Percentiles rank a stretch among this genome's conserved stretches.
Evolutionary conservation across 2,113 vertebrate genomes (phyloP).

Genomic region (Pardalotus punctatus): DNA sequence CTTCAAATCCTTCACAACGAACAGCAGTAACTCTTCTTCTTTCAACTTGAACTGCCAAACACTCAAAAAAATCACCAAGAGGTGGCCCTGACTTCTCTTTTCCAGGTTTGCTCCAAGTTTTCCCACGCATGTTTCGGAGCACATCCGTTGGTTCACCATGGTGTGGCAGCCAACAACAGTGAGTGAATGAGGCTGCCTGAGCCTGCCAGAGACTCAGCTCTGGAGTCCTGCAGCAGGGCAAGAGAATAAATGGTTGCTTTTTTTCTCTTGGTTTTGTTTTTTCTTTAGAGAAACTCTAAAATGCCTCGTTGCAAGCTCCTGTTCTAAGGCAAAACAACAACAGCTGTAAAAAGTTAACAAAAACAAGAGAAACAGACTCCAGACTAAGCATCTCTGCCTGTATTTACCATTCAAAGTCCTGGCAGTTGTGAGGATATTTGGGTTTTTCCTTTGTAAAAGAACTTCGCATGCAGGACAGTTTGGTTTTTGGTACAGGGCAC

Average conservation of each 20-base stretch:
- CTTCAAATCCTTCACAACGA: background rate
- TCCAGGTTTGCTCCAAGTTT: background rate
- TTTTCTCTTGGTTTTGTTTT: background rate
- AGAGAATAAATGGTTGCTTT: no score
- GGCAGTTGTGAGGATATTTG: background rate
- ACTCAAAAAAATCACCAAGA: background rate
- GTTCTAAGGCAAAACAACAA: background rate
- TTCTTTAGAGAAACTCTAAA: background rate
- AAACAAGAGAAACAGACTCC: background rate
- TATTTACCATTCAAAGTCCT: background rate
- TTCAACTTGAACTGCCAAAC: background rate
- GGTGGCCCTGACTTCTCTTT: background rate
- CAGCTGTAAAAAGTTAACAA: background rate
- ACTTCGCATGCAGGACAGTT: background rate
- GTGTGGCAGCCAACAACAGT: background rate
- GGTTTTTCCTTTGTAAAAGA: background rate
- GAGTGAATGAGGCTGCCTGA: background rate
- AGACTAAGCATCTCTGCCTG: background rate
- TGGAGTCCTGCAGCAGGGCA: background rate
- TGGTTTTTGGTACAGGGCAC: background rate
- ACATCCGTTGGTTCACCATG: background rate
- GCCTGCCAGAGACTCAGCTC: background rate
- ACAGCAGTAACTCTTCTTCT: background rate
- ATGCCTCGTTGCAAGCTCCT: background rate
- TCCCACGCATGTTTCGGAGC: fast-evolving